Evolutionary conservation across 2,113 vertebrate species (phyloP), one percentile per base, ranked within the genome.

Genomic region (Columba janthina): DNA sequence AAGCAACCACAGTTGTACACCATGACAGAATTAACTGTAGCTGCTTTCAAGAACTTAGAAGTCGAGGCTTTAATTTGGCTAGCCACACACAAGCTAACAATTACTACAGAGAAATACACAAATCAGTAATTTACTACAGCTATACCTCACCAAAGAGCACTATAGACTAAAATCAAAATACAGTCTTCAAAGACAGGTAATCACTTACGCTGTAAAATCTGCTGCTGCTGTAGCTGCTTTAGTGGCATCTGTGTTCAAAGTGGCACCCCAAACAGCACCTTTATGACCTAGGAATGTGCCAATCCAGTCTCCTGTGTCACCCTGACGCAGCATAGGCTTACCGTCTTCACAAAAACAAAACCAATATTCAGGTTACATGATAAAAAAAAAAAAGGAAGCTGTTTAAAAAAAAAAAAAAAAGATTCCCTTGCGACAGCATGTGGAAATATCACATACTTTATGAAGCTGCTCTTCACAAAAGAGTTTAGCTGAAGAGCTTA

Each of bases 291-390:
- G 97, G 98, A 99, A 99, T 3, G 99, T 99, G 96, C 99, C 99
- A 24, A 99, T 99, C 99, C 99, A 99, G 98, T 99, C 99, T 96
- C 99, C 99, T 61, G 99, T 99, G 98, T 99, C 99, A 13, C 99
- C 99, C 97, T 99, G 99, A 95, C 99, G 99, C 96, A 99, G 98
- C 99, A 99, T 99, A 51, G 99, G 99, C 89, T 99, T 99, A 26
- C 99, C 99, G 98, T 99, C 99, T 99, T 95, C 50, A 94, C 67
- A 89, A 70, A 48, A 85, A 69, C 12, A 81, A 88, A 82, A 61
- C 2, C 24, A 56, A 12, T 1, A 18, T 16, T 92, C 50, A 89
- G 25, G 7, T 24, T 74, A 73, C 5, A 1, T 0, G 9, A 40
- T 12, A 28, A 60, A 75, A 56, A 44, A 61, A 73, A 75, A 56